Evolutionary conservation across 2,113 vertebrate species (phyloP).

Genomic region (Isurus oxyrinchus): DNA sequence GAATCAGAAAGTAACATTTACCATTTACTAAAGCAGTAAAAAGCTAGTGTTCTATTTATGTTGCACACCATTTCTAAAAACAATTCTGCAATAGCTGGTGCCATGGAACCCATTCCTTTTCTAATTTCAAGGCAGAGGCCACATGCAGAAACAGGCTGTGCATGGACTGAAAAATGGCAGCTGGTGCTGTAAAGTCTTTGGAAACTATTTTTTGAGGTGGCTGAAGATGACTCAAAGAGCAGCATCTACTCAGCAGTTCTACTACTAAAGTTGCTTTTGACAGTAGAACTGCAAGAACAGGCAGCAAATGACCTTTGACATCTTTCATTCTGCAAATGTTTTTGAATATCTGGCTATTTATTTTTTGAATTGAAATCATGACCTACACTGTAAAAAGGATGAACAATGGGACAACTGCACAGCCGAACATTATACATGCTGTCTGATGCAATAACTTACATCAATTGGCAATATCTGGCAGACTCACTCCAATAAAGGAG

Average conservation of each 20-base stretch:
- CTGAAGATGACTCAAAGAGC: background rate
- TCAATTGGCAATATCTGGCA: background rate
- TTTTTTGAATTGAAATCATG: background rate
- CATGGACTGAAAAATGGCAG: background rate
- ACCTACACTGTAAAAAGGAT: background rate
- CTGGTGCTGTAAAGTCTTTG: background rate
- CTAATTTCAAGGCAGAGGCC: background rate
- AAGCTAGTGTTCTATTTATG: background rate
- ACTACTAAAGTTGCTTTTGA: background rate
- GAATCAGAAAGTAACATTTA: background rate
- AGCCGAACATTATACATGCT: background rate
- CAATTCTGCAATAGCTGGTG: background rate
- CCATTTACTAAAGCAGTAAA: background rate
- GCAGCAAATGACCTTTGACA: background rate
- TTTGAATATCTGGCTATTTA: background rate
- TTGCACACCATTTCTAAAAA: background rate
- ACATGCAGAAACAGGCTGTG: background rate
- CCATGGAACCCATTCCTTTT: background rate
- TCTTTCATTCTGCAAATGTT: background rate
- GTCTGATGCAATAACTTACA: background rate
- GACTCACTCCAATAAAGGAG: background rate
- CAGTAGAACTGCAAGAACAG: background rate
- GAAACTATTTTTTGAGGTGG: background rate
- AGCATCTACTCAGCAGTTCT: background rate
- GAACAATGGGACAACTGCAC: background rate